Percentiles rank a stretch among this genome's conserved stretches.
phyloP scores from a whole-genome alignment of 2,888 invertebrate genomes.

The Megamerina dolium region DNA sequence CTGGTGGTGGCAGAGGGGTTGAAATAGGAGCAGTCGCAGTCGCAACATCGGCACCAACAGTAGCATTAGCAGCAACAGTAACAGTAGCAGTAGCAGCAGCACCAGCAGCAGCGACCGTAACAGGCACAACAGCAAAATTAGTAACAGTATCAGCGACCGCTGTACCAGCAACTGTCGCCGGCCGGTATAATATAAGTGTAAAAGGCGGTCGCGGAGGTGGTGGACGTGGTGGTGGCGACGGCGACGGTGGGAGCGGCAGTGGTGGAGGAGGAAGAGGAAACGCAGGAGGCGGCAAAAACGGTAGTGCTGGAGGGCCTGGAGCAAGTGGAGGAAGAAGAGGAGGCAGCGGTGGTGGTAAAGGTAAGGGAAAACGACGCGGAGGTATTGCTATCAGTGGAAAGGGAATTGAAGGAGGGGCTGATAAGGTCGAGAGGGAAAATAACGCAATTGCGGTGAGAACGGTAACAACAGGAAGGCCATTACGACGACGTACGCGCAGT shows the following conservation, averaged over 20 bases:
- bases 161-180: too few relatives aligned
- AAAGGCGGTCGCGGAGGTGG: too few relatives aligned
- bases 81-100: too few relatives aligned
- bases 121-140: too few relatives aligned
- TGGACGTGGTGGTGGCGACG: background rate
- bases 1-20: conserved; percentile 3
- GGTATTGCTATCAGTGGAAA: background rate
- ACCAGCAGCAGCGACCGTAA: too few relatives aligned
- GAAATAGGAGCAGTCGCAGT: background rate
- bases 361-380: conserved; percentile 5
- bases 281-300: conserved; percentile 29
- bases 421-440: background rate
- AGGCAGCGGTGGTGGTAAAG: conserved; percentile 11
- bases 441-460: conserved; percentile 4
- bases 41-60: background rate
- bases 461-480: conserved; percentile 11
- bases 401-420: background rate
- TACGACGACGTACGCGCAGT: conserved; percentile 9
- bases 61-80: background rate
- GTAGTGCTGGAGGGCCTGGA: conserved; percentile 8
- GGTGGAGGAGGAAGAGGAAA: conserved; percentile 32
- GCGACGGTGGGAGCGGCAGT: background rate
- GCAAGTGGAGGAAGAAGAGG: conserved; percentile 24
- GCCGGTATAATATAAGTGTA: conserved; percentile 4
- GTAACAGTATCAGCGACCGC: too few relatives aligned